Evolutionary conservation across 1,140 invertebrate species (phyloP).

Genomic region (Drosophila mojavensis): DNA sequence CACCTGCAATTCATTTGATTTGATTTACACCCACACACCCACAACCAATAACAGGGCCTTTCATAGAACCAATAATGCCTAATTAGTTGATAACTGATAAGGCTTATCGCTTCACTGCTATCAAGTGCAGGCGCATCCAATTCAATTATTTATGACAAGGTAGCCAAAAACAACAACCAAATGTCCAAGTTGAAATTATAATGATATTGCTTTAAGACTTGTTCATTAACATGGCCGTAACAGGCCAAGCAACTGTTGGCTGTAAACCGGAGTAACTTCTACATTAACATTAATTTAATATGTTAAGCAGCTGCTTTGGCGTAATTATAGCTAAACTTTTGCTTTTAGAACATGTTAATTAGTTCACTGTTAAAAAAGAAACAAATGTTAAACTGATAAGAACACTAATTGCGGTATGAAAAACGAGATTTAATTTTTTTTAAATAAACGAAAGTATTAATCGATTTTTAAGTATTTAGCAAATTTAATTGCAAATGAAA

Average conservation of each 20-base stretch:
- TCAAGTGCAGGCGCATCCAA: slow-evolving; percentile 8
- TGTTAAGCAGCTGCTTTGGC: background rate
- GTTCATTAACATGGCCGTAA: background rate
- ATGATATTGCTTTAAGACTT: no score
- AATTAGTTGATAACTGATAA: slow-evolving; percentile 3
- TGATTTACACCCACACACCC: background rate
- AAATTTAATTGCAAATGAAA: no score
- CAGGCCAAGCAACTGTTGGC: no score
- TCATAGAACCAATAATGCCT: background rate
- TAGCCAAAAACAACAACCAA: background rate
- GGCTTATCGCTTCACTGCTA: background rate
- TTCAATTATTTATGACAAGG: background rate
- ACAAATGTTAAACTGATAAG: no score
- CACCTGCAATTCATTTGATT: background rate
- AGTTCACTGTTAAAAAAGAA: no score
- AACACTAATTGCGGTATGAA: no score
- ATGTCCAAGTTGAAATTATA: no score
- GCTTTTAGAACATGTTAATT: no score
- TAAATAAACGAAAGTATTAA: no score
- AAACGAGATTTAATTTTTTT: no score
- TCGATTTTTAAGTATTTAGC: no score
- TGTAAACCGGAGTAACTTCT: background rate
- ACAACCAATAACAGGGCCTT: background rate
- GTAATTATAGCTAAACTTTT: no score
- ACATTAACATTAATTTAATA: background rate